These are phyloP conservation scores for Fistularia commersonii DNA, from an alignment of 2,797 vertebrate genomes.

Conservation along the genomic window DNA sequence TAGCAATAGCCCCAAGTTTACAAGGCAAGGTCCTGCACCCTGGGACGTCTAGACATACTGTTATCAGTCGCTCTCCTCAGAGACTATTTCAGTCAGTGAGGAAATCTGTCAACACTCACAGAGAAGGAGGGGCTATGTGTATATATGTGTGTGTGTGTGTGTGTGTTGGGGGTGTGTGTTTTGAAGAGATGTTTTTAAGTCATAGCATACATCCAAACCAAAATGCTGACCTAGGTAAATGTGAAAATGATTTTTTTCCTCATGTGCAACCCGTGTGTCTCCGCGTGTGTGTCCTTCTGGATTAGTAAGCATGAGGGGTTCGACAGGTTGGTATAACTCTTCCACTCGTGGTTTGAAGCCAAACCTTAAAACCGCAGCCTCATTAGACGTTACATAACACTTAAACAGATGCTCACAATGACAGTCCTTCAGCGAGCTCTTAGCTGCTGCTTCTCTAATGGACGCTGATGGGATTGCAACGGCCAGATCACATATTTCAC, in stretches of 20 bases:
- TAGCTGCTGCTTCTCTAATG: slow-evolving; percentile 26
- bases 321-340: slow-evolving; percentile 25
- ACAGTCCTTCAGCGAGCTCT: slow-evolving; percentile 20
- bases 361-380: slow-evolving; percentile 44
- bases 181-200: too few species aligned
- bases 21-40: neutral
- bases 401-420: slow-evolving; percentile 55
- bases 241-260: too few species aligned
- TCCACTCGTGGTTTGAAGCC: slow-evolving; percentile 36
- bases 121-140: neutral
- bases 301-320: slow-evolving; percentile 7
- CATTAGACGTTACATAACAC: slow-evolving; percentile 57
- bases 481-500: slow-evolving; percentile 9
- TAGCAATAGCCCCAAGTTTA: too few species aligned
- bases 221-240: too few species aligned
- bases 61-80: slow-evolving; percentile 22
- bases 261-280: neutral
- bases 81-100: slow-evolving; percentile 13
- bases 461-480: slow-evolving; percentile 32
- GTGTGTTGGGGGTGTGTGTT: too few species aligned
- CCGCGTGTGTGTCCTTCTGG: neutral
- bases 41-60: slow-evolving; percentile 6
- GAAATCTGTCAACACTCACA: slow-evolving; percentile 20
- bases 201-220: too few species aligned
- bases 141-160: slow-evolving; percentile 7